Base-by-base conservation (phyloP, 2,888 invertebrate genomes). In the Ganaspis brasiliensis region DNA sequence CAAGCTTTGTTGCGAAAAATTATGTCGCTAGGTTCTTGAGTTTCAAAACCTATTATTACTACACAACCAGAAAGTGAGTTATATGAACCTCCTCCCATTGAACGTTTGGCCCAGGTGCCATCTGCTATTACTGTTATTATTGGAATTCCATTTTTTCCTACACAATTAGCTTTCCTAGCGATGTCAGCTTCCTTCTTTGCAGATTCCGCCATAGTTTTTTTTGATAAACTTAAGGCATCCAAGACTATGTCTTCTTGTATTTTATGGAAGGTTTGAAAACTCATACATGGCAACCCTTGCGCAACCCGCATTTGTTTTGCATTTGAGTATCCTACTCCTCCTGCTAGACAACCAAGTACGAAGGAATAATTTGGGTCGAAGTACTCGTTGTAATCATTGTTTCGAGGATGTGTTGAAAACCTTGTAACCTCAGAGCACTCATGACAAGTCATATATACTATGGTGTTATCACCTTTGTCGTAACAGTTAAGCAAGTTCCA, bases 1-100 rank as follows among this genome's bases (percentile, higher is more conserved):
- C 87, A 87, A 72, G 79, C 86, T 76, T 86, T 87, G 70, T 87
- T 86, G 0, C 83, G 35, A 1, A 87, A 74, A 19, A 85, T 85
- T 19, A 85, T 55, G 57, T 77, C 85, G 16, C 87, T 61, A 26
- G 84, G 73, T 79, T 84, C 85, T 45, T 77, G 21, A 3, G 84
- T 82, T 10, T 67, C n/a, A 14, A 40, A 57, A 2, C 78, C 83
- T 8, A 84, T 55, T 14, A 85, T 81, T 2, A 73, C 77, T 16
- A 76, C 82, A 6, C 75, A 31, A 12, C 82, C 82, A 24, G 82
- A 79, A 3, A 56, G 40, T 9, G 83, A 81, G 72, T 84, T 73
- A 31, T 79, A 81, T 5, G 70, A 71, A 1, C 12, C 73, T 2
- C 75, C 73, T 35, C 83, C 82, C 9, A 12, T 12, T 1, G 79